phyloP scores from a whole-genome alignment of 2,113 vertebrate genomes.

The Pelusios castaneus region DNA sequence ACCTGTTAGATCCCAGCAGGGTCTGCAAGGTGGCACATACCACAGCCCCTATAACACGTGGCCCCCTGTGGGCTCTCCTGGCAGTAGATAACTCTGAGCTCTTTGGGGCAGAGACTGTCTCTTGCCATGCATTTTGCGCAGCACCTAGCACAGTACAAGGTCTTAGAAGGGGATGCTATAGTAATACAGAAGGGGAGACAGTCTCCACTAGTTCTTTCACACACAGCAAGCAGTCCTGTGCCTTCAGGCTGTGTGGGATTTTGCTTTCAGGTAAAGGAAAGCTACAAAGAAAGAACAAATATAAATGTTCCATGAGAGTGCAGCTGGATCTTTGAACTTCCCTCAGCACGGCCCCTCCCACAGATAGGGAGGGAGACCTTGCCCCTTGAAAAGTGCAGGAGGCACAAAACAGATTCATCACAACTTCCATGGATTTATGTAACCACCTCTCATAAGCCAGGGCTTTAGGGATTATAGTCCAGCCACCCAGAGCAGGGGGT shows the following conservation, averaged over 20 bases:
- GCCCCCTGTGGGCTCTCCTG: not conserved
- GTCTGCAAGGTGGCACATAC: not conserved
- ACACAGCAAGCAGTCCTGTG: not conserved
- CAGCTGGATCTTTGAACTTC: not conserved
- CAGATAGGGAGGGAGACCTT: not conserved
- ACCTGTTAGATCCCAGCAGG: not conserved
- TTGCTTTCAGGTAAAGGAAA: not conserved
- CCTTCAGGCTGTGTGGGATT: not conserved
- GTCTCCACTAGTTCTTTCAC: not conserved
- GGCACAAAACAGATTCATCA: not conserved
- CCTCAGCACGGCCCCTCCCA: not conserved
- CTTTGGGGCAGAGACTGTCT: not conserved
- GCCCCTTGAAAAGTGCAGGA: not conserved
- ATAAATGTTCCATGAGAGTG: not conserved
- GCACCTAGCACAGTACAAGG: not conserved
- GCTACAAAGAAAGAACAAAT: not conserved
- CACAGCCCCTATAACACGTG: not conserved
- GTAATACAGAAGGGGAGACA: not conserved
- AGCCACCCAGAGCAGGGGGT: not conserved
- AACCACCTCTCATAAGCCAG: not conserved
- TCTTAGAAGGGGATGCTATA: not conserved
- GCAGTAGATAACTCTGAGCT: too few species aligned
- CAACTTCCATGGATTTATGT: not conserved
- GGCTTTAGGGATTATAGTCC: not conserved
- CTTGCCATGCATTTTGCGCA: not conserved